Conservation (phyloP, 2,888 invertebrate species). For the Argyresthia goedartella region DNA sequence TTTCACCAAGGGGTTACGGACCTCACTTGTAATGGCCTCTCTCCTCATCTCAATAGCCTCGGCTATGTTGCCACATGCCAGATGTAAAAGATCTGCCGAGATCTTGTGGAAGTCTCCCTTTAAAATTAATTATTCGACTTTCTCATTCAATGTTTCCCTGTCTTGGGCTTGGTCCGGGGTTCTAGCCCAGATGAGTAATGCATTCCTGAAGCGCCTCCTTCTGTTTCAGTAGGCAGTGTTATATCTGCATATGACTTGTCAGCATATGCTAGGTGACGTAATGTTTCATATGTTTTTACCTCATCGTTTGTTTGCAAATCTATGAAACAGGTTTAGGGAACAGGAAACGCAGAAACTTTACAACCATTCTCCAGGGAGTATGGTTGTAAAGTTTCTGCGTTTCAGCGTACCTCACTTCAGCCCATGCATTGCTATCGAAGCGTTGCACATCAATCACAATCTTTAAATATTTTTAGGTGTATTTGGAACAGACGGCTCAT, state of each 20-base stretch:
- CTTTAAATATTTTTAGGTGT: not conserved
- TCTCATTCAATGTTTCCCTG: not conserved
- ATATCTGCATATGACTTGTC: slow-evolving; percentile 1
- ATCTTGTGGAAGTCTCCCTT: not conserved
- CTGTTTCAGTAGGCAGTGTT: not conserved
- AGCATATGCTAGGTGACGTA: not conserved
- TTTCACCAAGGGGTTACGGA: not conserved
- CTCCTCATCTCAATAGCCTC: slow-evolving; percentile 9
- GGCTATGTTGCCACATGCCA: slow-evolving; percentile 10
- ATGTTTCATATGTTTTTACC: not conserved
- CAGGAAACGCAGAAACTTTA: too few relatives aligned
- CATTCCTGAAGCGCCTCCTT: not conserved
- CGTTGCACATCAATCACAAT: not conserved
- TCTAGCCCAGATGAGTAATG: not conserved
- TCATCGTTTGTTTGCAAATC: slow-evolving; percentile 2
- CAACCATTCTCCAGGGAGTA: too few relatives aligned
- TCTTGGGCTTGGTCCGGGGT: not conserved
- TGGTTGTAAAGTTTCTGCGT: slow-evolving; percentile 1
- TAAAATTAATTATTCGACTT: not conserved
- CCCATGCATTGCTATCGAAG: not conserved
- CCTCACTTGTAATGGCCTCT: not conserved
- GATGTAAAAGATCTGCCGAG: slow-evolving; percentile 7
- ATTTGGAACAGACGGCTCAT: slow-evolving; percentile 1
- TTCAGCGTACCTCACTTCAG: not conserved
- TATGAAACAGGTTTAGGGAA: too few relatives aligned